phyloP scores from a whole-genome alignment of 92 coral and sea anemone genomes.

The Phymanthus crucifer region DNA sequence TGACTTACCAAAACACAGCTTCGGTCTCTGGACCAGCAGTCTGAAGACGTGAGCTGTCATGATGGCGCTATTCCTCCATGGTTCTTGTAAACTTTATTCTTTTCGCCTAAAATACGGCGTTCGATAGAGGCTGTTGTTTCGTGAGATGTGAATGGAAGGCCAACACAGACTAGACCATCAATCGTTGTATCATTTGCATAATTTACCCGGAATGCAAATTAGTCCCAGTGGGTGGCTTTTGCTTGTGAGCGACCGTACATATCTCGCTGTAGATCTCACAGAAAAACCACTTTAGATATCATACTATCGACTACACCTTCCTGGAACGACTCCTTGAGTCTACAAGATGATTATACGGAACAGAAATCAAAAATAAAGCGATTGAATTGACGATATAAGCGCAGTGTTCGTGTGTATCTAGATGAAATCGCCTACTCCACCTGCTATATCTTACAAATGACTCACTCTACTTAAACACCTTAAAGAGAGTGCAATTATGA shows the following conservation, averaged over 20 bases:
- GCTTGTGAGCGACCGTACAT: background rate
- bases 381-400: background rate
- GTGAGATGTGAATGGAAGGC: slow-evolving; percentile 12
- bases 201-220: slow-evolving; percentile 50
- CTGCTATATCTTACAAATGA: slow-evolving; percentile 3
- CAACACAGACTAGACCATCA: background rate
- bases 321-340: background rate
- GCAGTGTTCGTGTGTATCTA: background rate
- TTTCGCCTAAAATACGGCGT: background rate
- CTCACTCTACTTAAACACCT: background rate
- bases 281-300: slow-evolving; percentile 6
- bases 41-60: slow-evolving; percentile 65
- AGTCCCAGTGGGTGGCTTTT: slow-evolving; percentile 48
- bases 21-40: slow-evolving; percentile 60
- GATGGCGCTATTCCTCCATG: background rate
- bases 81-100: background rate
- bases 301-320: background rate
- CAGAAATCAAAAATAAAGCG: background rate
- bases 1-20: slow-evolving; percentile 70
- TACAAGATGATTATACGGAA: background rate
- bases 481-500: background rate
- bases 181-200: slow-evolving; percentile 55
- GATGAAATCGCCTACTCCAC: background rate
- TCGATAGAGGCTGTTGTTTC: slow-evolving; percentile 10
- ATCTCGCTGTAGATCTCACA: background rate